Conservation (phyloP, 1,140 invertebrate species). For the Drosophila parvula region DNA sequence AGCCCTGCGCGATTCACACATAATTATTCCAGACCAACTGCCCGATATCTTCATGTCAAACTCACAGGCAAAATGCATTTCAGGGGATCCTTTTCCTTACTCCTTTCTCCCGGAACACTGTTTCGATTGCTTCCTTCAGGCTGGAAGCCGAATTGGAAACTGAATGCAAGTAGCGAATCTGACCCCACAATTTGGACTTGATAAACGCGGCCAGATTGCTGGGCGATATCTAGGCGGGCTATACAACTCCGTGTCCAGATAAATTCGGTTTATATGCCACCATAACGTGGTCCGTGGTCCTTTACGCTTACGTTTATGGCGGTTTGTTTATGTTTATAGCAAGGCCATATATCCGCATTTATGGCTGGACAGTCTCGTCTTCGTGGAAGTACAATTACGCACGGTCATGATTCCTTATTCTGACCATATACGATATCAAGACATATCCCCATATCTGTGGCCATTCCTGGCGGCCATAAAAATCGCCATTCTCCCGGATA, state of each 20-base stretch:
- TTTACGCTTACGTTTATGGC: conserved; percentile 20
- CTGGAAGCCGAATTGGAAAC: conserved; percentile 48
- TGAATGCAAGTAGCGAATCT: conserved; percentile 54
- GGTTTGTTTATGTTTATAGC: conserved; percentile 10
- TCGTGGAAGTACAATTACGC: conserved; percentile 6
- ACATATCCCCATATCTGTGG: conserved; percentile 11
- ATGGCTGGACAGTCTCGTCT: conserved; percentile 38
- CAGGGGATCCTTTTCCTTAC: not conserved
- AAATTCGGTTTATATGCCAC: conserved; percentile 32
- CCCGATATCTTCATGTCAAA: not conserved
- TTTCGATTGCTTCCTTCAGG: conserved; percentile 46
- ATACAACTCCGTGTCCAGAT: conserved; percentile 40
- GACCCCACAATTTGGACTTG: conserved; percentile 65
- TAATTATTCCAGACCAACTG: not conserved
- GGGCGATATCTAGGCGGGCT: conserved; percentile 40
- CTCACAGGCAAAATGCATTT: conserved; percentile 73
- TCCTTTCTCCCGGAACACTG: conserved; percentile 41
- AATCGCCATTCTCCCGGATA: conserved; percentile 58
- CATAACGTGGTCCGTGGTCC: conserved; percentile 21
- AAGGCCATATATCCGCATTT: conserved; percentile 48
- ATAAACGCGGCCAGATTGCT: conserved; percentile 49
- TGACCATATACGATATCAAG: conserved; percentile 13
- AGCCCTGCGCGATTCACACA: conserved; percentile 49
- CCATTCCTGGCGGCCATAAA: conserved; percentile 32
- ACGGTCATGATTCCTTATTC: conserved; percentile 21